phyloP scores from a whole-genome alignment of 2,888 invertebrate species.

The Drosophila crucigera region DNA sequence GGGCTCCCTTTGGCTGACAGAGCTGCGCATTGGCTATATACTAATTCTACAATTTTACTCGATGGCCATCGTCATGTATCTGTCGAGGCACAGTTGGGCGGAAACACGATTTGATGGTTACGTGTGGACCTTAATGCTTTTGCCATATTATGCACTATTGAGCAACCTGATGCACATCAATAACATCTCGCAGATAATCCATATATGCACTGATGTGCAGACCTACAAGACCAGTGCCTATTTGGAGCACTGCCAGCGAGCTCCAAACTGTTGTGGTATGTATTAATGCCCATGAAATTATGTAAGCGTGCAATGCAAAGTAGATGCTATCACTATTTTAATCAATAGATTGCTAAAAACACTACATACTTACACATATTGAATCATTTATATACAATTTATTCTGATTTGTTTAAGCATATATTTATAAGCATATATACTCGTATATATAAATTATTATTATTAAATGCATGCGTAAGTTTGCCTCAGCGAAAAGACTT shows the following conservation, averaged over 20 bases:
- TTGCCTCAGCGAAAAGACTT: neutral
- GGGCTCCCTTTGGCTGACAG: slow-evolving; percentile 26
- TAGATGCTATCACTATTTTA: neutral
- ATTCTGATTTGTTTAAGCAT: neutral
- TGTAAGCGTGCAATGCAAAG: neutral
- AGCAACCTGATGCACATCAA: slow-evolving; percentile 25
- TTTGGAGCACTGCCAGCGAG: slow-evolving; percentile 41
- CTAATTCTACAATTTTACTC: slow-evolving; percentile 28
- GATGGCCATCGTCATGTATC: slow-evolving; percentile 31
- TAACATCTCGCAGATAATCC: neutral
- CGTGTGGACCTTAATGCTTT: neutral
- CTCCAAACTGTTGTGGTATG: slow-evolving; percentile 62
- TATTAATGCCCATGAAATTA: neutral
- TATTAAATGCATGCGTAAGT: neutral
- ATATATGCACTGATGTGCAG: slow-evolving; percentile 41
- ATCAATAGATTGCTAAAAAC: neutral
- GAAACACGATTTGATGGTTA: neutral
- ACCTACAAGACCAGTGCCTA: slow-evolving; percentile 48
- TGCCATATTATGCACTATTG: slow-evolving; percentile 41
- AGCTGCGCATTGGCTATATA: slow-evolving; percentile 36
- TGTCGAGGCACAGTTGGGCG: slow-evolving; percentile 13
- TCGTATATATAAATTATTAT: too few relatives aligned
- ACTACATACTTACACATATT: too few relatives aligned
- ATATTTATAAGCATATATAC: too few relatives aligned
- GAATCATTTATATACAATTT: neutral